A percentile compares a stretch with the other conserved stretches of the same genome.
Evolutionary conservation across 2,113 vertebrate species (phyloP).

Genomic region (Verasper variegatus): DNA sequence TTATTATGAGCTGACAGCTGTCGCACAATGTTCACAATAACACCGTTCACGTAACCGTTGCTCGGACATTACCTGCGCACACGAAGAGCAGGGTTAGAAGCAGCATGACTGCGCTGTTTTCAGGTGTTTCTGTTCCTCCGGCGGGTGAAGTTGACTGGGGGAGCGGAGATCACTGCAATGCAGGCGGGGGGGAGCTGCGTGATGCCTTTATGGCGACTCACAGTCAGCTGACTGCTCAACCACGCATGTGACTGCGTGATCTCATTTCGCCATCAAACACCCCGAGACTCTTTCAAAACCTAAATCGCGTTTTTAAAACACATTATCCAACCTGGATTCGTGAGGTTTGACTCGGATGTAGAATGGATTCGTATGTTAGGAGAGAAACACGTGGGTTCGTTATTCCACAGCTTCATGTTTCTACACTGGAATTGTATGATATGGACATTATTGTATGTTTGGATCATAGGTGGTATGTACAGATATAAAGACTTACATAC

Average conservation of each 20-base stretch:
- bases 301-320: background rate
- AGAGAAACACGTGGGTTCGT: too few species aligned
- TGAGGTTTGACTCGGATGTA: too few species aligned
- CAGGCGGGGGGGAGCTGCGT: background rate
- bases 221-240: slow-evolving; percentile 75
- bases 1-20: background rate
- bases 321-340: too few species aligned
- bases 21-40: background rate
- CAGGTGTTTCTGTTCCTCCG: background rate
- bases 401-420: too few species aligned
- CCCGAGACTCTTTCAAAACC: too few species aligned
- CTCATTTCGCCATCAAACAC: background rate
- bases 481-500: too few species aligned
- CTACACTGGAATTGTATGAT: too few species aligned
- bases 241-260: slow-evolving; percentile 62
- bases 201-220: slow-evolving; percentile 55
- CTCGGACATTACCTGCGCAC: slow-evolving; percentile 76
- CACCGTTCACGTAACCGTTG: accelerated
- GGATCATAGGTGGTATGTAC: too few species aligned
- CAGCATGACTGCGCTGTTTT: slow-evolving; percentile 71
- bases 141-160: accelerated
- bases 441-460: too few species aligned
- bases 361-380: background rate
- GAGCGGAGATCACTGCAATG: slow-evolving; percentile 46
- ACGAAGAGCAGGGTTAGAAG: slow-evolving; percentile 79